Conservation (phyloP, 1,140 invertebrate genomes). For the Procambarus virginalis region DNA sequence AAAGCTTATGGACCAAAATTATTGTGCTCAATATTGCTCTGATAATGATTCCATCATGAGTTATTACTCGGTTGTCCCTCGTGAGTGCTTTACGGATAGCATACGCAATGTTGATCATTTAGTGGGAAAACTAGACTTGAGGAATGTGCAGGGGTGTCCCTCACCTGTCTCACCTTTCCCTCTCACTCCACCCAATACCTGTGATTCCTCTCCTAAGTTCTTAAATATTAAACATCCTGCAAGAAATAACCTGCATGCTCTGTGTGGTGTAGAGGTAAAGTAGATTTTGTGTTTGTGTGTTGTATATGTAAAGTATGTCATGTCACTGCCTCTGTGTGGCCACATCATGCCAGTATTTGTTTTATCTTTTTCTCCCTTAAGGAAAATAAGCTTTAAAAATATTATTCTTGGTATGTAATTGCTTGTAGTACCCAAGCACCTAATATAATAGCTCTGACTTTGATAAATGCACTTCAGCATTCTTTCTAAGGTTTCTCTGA, state of each 20-base stretch:
- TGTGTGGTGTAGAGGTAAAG: slow-evolving; percentile 60
- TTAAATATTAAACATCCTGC: slow-evolving; percentile 31
- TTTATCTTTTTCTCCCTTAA: too few species aligned
- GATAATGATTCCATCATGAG: slow-evolving; percentile 68
- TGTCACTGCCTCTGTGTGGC: neutral
- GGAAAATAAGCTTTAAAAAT: too few species aligned
- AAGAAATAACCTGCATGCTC: slow-evolving; percentile 60
- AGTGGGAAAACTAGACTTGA: slow-evolving; percentile 6
- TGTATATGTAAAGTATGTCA: neutral
- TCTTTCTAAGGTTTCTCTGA: too few species aligned
- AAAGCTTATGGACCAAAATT: neutral
- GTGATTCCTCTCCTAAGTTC: slow-evolving; percentile 54
- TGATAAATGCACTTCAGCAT: too few species aligned
- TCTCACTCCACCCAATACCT: slow-evolving; percentile 59
- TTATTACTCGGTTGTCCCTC: slow-evolving; percentile 59
- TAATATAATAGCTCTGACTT: too few species aligned
- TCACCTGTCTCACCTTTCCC: slow-evolving; percentile 52
- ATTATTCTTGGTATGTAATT: too few species aligned
- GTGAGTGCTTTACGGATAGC: slow-evolving; percentile 18
- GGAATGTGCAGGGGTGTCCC: slow-evolving; percentile 17
- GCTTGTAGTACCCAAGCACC: too few species aligned
- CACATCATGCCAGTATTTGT: too few species aligned
- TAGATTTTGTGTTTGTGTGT: slow-evolving; percentile 4
- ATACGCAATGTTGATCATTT: slow-evolving; percentile 53
- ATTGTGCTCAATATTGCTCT: slow-evolving; percentile 56